A percentile compares a stretch with the other conserved stretches of the same genome.
Evolutionary conservation across 2,113 vertebrate genomes (phyloP).

Genomic region (Echinops telfairi): DNA sequence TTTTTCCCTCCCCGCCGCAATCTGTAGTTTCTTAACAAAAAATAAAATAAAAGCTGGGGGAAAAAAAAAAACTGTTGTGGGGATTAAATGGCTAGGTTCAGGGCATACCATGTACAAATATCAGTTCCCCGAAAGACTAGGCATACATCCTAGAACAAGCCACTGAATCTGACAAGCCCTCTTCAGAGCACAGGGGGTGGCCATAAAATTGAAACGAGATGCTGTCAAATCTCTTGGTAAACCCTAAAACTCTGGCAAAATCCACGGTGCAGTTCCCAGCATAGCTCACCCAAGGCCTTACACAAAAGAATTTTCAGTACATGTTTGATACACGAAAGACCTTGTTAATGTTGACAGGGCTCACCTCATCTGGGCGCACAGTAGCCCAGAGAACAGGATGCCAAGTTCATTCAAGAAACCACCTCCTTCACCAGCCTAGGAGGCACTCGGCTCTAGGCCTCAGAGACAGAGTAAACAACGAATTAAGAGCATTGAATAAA

Average conservation of each 20-base stretch:
- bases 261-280: not conserved
- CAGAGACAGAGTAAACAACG: not conserved
- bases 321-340: not conserved
- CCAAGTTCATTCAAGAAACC: not conserved
- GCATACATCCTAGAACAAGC: not conserved
- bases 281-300: not conserved
- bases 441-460: not conserved
- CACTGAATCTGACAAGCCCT: not conserved
- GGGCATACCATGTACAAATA: not conserved
- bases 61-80: not conserved
- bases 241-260: constrained; percentile 5
- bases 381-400: not conserved
- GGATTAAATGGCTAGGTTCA: not conserved
- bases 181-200: not conserved
- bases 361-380: not conserved
- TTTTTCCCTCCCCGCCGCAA: too few relatives aligned
- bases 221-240: not conserved
- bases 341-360: not conserved
- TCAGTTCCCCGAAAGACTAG: not conserved
- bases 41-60: too few relatives aligned
- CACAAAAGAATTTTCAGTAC: constrained; percentile 44
- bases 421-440: not conserved
- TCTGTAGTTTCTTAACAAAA: too few relatives aligned
- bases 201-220: not conserved
- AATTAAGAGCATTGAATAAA: not conserved